Evolutionary conservation across 2,113 vertebrate genomes (phyloP).

Genomic region (Dendropsophus ebraccatus): DNA sequence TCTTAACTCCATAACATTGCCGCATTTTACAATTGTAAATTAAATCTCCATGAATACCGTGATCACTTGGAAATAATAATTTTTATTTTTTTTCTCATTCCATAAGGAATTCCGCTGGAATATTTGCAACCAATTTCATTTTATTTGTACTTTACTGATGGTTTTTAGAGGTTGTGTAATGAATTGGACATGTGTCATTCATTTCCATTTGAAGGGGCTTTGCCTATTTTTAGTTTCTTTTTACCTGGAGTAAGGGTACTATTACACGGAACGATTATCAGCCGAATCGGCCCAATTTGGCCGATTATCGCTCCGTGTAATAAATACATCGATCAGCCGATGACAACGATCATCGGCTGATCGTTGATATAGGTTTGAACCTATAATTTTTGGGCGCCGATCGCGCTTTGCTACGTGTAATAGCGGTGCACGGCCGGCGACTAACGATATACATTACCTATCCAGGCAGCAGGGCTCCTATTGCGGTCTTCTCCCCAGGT

Average conservation of each 20-base stretch:
- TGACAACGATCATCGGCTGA: too few species aligned
- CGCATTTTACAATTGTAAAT: background rate
- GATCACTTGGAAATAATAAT: background rate
- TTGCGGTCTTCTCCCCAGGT: too few species aligned
- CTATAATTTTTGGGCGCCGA: too few species aligned
- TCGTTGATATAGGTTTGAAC: too few species aligned
- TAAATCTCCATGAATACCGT: background rate
- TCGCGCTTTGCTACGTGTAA: too few species aligned
- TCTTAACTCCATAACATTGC: background rate
- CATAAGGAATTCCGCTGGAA: background rate
- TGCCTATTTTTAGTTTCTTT: background rate
- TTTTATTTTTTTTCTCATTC: conserved; percentile 1
- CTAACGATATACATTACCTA: too few species aligned
- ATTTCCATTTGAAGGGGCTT: background rate
- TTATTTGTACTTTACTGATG: background rate
- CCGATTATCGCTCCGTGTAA: too few species aligned
- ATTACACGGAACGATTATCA: too few species aligned
- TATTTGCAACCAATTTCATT: background rate
- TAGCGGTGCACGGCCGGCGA: too few species aligned
- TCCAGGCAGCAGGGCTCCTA: too few species aligned
- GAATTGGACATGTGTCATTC: background rate
- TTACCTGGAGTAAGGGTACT: background rate
- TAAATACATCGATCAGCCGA: too few species aligned
- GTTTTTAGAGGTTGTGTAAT: background rate
- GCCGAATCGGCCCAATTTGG: too few species aligned